phyloP scores from a whole-genome alignment of 1,140 invertebrate genomes.

The Bombyx mori region ASM3026992v2 NC_085112.1:6599501-6600000 shows the following conservation, averaged over 20 bases:
- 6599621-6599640: too few relatives aligned
- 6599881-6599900: conserved; percentile 33
- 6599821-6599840: conserved; percentile 49
- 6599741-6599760: too few relatives aligned
- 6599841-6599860: conserved; percentile 26
- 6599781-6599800: conserved; percentile 39
- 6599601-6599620: too few relatives aligned
- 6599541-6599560: background rate
- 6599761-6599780: background rate
- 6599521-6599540: conserved; percentile 2
- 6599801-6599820: conserved; percentile 42
- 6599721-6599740: too few relatives aligned
- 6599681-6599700: too few relatives aligned
- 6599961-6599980: too few relatives aligned
- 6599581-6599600: background rate
- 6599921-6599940: too few relatives aligned
- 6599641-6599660: too few relatives aligned
- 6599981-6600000: too few relatives aligned
- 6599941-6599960: too few relatives aligned
- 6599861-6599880: conserved; percentile 46
- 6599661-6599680: too few relatives aligned
- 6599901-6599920: background rate
- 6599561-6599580: background rate
- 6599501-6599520: background rate
- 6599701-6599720: too few relatives aligned